Evolutionary conservation across 1,140 invertebrate species (phyloP).

Genomic region (Rhizoglyphus robini): DNA sequence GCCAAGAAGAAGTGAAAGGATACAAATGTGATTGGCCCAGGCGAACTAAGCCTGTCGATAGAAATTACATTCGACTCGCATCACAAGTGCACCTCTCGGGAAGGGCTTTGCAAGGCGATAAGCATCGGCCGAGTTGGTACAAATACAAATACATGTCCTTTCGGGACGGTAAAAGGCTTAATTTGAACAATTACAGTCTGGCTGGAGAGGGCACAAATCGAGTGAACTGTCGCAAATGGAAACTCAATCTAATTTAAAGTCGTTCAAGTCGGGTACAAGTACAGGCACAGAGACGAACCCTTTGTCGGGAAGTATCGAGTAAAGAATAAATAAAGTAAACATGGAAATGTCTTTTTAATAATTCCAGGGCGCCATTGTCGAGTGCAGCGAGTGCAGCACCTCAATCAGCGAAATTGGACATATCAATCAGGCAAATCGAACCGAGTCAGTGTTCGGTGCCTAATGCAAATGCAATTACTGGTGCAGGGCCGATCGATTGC

Average conservation of each 20-base stretch:
- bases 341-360: constrained; percentile 12
- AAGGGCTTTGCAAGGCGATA: too few species aligned
- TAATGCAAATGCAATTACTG: constrained; percentile 14
- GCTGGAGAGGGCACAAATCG: not conserved
- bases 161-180: not conserved
- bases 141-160: too few species aligned
- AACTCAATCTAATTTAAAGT: not conserved
- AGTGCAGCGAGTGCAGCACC: not conserved
- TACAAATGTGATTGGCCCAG: too few species aligned
- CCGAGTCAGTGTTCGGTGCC: not conserved
- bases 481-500: not conserved
- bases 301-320: not conserved
- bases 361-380: not conserved
- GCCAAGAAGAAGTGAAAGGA: too few species aligned
- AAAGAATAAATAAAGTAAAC: not conserved
- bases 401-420: constrained; percentile 13
- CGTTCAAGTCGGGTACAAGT: not conserved
- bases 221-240: not conserved
- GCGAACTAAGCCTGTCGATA: not conserved
- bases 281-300: not conserved
- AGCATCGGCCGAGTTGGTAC: too few species aligned
- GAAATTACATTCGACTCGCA: not conserved
- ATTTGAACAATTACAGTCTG: not conserved
- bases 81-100: too few species aligned
- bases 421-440: constrained; percentile 8